phyloP scores from a whole-genome alignment of 1,140 invertebrate species.

The Ladona fulva region DNA sequence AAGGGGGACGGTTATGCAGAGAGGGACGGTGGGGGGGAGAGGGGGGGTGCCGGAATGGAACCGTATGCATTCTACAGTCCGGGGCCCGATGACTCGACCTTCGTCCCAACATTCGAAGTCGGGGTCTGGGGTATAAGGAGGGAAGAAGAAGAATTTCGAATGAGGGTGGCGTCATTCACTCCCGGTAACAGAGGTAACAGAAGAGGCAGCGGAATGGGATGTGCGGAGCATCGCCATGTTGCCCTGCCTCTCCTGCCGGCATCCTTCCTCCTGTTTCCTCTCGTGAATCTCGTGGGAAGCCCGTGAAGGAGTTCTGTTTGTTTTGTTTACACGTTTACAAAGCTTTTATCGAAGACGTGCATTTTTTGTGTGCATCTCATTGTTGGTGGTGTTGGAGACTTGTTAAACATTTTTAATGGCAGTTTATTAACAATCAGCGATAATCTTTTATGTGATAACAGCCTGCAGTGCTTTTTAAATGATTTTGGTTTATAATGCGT shows the following conservation, averaged over 20 bases:
- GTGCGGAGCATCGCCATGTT: neutral
- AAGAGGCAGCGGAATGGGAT: neutral
- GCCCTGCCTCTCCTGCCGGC: neutral
- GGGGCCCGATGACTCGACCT: constrained; percentile 8
- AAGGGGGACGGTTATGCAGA: no score
- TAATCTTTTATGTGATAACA: no score
- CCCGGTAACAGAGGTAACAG: neutral
- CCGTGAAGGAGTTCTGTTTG: no score
- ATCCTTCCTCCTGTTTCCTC: neutral
- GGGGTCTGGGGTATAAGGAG: neutral
- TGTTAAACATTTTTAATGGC: no score
- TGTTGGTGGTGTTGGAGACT: no score
- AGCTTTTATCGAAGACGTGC: no score
- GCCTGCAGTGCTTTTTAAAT: no score
- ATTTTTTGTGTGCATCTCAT: no score
- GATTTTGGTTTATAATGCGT: no score
- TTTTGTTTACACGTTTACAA: no score
- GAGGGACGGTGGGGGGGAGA: constrained; percentile 14
- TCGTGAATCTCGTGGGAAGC: neutral
- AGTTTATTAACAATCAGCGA: no score
- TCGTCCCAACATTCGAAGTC: neutral
- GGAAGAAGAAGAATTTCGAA: neutral
- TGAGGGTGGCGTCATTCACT: neutral
- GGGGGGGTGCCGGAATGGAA: neutral
- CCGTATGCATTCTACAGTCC: constrained; percentile 18